These are phyloP conservation scores for Darevskia mixta DNA, from an alignment of 2,797 vertebrate genomes.

Conservation along the genomic window DNA sequence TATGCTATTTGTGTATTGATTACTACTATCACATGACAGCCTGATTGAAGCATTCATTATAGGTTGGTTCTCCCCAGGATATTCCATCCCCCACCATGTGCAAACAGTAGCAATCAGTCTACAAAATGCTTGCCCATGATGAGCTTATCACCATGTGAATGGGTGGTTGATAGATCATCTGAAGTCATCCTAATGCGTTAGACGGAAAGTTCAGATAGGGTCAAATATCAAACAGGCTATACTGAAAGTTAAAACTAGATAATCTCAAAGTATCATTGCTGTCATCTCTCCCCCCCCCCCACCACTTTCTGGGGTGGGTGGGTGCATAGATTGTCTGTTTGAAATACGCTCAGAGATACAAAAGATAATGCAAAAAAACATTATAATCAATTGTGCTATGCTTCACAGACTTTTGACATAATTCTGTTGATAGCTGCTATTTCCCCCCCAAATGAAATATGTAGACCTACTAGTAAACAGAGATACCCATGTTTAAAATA, in stretches of 20 bases:
- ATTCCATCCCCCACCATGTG: background rate
- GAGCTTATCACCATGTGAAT: slow-evolving; percentile 37
- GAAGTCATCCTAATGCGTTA: background rate
- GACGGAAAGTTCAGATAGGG: background rate
- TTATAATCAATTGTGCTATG: background rate
- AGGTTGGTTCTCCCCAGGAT: slow-evolving; percentile 14
- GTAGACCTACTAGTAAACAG: slow-evolving; percentile 13
- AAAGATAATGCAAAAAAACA: slow-evolving; percentile 23
- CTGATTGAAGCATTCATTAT: slow-evolving; percentile 35
- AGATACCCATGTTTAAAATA: background rate
- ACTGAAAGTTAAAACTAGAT: slow-evolving; percentile 1
- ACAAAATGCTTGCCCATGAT: slow-evolving; percentile 20
- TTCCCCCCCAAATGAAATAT: background rate
- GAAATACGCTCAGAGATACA: background rate
- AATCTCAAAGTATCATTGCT: background rate
- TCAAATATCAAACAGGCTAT: slow-evolving; percentile 6
- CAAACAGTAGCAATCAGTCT: slow-evolving; percentile 39
- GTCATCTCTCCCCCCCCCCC: background rate
- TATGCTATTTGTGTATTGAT: slow-evolving; percentile 11
- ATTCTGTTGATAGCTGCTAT: slow-evolving; percentile 6
- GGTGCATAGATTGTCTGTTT: slow-evolving; percentile 16
- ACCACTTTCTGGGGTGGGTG: background rate
- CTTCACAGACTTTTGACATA: slow-evolving; percentile 3
- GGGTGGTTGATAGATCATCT: slow-evolving; percentile 26
- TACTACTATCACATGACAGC: slow-evolving; percentile 5